A percentile compares a stretch with the other conserved stretches of the same genome.
Conservation (phyloP, 1,140 invertebrate genomes). For the Colletes gigas region DNA sequence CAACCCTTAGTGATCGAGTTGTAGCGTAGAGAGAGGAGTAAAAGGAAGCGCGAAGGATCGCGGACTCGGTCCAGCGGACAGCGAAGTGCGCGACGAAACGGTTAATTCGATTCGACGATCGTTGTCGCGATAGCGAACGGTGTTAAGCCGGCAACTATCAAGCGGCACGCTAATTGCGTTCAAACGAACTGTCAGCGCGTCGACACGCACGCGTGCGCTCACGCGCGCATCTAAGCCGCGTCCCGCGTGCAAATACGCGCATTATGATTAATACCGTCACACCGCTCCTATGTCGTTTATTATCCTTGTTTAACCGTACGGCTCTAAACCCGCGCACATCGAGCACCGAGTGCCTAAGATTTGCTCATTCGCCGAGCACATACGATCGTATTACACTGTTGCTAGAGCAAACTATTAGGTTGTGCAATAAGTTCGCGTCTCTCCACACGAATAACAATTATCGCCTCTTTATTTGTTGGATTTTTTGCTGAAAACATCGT, state of each 20-base stretch:
- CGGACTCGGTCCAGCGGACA: conserved; percentile 17
- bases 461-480: no score
- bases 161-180: conserved; percentile 77
- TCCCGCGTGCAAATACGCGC: conserved; percentile 56
- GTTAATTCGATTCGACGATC: conserved; percentile 73
- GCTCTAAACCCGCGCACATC: no score
- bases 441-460: no score
- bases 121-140: conserved; percentile 67
- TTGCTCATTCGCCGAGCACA: no score
- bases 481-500: no score
- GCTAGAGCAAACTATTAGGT: no score
- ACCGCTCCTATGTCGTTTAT: not conserved
- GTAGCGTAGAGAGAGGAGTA: not conserved
- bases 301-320: no score
- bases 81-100: conserved; percentile 49
- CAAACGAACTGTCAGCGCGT: conserved; percentile 79
- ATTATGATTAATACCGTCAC: conserved; percentile 70
- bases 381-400: no score
- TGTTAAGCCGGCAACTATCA: conserved; percentile 64
- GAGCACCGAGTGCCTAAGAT: no score
- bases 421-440: no score
- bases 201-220: conserved; percentile 65
- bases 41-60: conserved; percentile 23
- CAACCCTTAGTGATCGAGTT: no score
- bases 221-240: conserved; percentile 44